Evolutionary conservation across 2,888 invertebrate species (phyloP).

Genomic region (Eumacrocentrus americanus): DNA sequence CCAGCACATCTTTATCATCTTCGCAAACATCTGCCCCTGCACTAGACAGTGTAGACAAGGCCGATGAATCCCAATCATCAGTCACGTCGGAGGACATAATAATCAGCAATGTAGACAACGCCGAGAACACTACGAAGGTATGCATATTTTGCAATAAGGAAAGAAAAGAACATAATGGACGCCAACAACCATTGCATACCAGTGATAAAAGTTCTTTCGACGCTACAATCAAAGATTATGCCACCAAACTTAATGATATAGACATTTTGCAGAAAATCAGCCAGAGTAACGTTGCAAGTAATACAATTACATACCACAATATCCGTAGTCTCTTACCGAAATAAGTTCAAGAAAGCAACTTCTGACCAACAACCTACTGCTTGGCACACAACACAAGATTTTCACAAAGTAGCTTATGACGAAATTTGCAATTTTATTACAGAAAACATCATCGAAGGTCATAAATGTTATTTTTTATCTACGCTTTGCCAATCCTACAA

Average conservation of each 20-base stretch:
- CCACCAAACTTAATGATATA: too few relatives aligned
- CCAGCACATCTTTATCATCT: too few relatives aligned
- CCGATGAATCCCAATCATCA: too few relatives aligned
- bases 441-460: not conserved
- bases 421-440: not conserved
- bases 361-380: not conserved
- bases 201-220: too few relatives aligned
- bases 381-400: not conserved
- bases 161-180: not conserved
- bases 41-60: too few relatives aligned
- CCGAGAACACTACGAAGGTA: not conserved
- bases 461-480: not conserved
- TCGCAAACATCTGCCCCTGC: too few relatives aligned
- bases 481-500: not conserved
- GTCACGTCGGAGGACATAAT: too few relatives aligned
- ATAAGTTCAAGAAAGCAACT: not conserved
- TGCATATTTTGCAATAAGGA: not conserved
- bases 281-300: not conserved
- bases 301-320: too few relatives aligned
- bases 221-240: too few relatives aligned
- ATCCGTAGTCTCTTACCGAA: not conserved
- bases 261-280: too few relatives aligned
- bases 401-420: not conserved
- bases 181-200: not conserved
- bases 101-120: too few relatives aligned